Evolutionary conservation across 2,888 invertebrate genomes (phyloP).

Genomic region (Mythimna pallens): DNA sequence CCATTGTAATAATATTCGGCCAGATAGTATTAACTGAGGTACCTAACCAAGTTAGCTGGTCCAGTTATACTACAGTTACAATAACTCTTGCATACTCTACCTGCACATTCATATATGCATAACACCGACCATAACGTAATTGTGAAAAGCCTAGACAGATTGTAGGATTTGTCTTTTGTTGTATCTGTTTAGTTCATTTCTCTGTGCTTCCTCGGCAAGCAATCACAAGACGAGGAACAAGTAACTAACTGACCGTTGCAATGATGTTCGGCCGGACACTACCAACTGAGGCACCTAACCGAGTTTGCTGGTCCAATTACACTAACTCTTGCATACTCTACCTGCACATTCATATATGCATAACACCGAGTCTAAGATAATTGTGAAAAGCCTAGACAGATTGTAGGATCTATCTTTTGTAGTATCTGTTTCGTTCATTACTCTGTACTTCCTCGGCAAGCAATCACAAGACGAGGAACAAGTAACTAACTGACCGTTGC

Average conservation of each 20-base stretch:
- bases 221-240: slow-evolving; percentile 67
- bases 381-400: too few species aligned
- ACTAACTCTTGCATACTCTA: slow-evolving; percentile 23
- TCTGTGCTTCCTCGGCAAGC: slow-evolving; percentile 57
- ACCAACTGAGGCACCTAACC: slow-evolving; percentile 58
- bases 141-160: too few species aligned
- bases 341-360: background rate
- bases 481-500: slow-evolving; percentile 68
- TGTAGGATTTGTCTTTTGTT: background rate
- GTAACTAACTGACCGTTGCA: slow-evolving; percentile 67
- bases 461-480: slow-evolving; percentile 67
- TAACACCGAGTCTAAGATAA: too few species aligned
- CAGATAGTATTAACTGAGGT: slow-evolving; percentile 54
- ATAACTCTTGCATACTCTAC: slow-evolving; percentile 17
- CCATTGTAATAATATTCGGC: slow-evolving; percentile 58
- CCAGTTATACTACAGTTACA: slow-evolving; percentile 22
- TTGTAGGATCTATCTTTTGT: background rate
- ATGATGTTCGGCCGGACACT: slow-evolving; percentile 43
- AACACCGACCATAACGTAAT: too few species aligned
- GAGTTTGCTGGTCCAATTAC: slow-evolving; percentile 45
- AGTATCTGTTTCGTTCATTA: slow-evolving; percentile 26
- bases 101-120: background rate
- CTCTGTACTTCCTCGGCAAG: slow-evolving; percentile 57
- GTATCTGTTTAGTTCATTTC: slow-evolving; percentile 33
- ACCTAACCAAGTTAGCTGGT: slow-evolving; percentile 52